phyloP scores from a whole-genome alignment of 92 coral and sea anemone genomes.

The Plumapathes pennacea region DNA sequence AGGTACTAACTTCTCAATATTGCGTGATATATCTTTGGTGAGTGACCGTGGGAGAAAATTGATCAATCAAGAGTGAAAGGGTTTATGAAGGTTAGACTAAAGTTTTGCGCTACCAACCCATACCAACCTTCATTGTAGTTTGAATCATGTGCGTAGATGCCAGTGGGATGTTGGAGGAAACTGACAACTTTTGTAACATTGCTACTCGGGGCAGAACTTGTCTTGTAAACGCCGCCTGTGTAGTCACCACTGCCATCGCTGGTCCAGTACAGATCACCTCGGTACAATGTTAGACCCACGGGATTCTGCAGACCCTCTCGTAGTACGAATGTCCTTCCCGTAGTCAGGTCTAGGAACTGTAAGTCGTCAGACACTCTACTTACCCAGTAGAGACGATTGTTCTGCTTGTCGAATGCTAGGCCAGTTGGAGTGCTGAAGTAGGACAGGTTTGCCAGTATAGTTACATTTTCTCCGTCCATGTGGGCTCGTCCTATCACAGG shows the following conservation, averaged over 20 bases:
- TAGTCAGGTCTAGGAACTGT: conserved; percentile 8
- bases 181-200: too few species aligned
- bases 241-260: background rate
- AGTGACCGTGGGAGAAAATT: too few species aligned
- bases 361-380: background rate
- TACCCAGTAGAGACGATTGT: conserved; percentile 23
- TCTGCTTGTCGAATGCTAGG: conserved; percentile 9
- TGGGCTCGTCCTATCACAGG: conserved; percentile 3
- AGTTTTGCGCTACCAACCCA: too few species aligned
- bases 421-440: conserved; percentile 1
- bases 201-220: conserved; percentile 3
- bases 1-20: too few species aligned
- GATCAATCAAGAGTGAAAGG: too few species aligned
- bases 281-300: too few species aligned
- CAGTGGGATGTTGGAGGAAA: too few species aligned
- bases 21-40: too few species aligned
- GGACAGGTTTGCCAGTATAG: background rate
- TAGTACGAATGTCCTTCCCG: background rate
- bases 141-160: too few species aligned
- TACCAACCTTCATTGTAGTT: too few species aligned
- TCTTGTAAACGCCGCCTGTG: conserved; percentile 23
- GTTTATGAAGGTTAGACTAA: too few species aligned
- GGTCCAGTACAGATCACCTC: conserved; percentile 34
- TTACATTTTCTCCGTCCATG: conserved; percentile 34
- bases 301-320: too few species aligned